phyloP scores from a whole-genome alignment of 2,888 invertebrate species.

The Caenorhabditis sp. region DNA sequence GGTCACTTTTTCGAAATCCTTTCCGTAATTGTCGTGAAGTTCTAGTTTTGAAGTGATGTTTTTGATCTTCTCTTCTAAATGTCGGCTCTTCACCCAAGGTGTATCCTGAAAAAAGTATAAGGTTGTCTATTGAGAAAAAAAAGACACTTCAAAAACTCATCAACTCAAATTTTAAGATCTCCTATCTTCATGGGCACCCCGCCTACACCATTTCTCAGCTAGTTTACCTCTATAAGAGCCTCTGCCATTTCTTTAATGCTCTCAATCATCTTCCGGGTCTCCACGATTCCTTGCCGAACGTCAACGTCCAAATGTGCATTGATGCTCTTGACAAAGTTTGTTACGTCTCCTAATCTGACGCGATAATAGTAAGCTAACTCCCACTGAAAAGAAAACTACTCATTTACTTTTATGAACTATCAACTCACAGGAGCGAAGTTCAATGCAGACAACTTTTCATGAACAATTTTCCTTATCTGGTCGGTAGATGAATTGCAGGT shows the following conservation, averaged over 20 bases:
- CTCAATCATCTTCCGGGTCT: not conserved
- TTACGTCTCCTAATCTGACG: not conserved
- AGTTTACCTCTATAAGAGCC: not conserved
- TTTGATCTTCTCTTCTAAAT: not conserved
- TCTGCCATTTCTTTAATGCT: not conserved
- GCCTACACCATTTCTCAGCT: no score
- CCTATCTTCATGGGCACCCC: no score
- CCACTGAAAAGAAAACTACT: no score
- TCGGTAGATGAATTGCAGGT: no score
- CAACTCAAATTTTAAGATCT: no score
- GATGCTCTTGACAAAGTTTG: not conserved
- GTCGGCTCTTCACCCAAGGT: conserved; percentile 1
- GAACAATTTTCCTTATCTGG: no score
- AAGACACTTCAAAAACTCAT: no score
- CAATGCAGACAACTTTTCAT: no score
- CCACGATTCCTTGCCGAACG: conserved; percentile 14
- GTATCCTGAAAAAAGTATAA: not conserved
- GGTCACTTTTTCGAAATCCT: not conserved
- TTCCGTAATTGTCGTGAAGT: conserved; percentile 11
- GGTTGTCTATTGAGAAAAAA: not conserved
- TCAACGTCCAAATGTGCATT: conserved; percentile 7
- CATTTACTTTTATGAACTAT: no score
- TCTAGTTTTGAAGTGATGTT: not conserved
- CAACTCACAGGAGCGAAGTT: no score
- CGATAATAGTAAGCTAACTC: no score